A percentile compares a stretch with the other conserved stretches of the same genome.
Evolutionary conservation across 2,797 vertebrate species (phyloP).

Genomic region (Paedocypris micromegethes): DNA sequence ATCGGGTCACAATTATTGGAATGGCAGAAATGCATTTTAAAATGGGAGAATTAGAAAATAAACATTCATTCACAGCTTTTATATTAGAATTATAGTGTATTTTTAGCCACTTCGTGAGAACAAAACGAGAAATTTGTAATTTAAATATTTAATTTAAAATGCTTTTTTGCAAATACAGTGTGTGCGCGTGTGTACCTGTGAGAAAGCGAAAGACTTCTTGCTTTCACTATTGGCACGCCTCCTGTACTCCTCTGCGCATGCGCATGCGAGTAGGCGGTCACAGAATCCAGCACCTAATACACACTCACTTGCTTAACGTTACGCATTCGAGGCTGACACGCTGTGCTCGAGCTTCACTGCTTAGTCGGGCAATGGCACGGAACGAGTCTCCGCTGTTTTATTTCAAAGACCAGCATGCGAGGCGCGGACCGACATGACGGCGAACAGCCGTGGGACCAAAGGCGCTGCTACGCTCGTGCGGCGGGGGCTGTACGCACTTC

Average conservation of each 20-base stretch:
- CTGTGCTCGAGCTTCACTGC: conserved; percentile 39
- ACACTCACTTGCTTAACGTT: conserved; percentile 28
- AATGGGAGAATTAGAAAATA: too few species aligned
- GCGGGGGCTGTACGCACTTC: conserved; percentile 41
- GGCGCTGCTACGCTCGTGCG: conserved; percentile 18
- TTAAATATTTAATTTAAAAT: too few species aligned
- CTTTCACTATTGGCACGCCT: conserved; percentile 3
- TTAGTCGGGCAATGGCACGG: conserved; percentile 45
- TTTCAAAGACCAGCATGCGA: conserved; percentile 47
- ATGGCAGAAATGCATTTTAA: too few species aligned
- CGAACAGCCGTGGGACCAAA: conserved; percentile 49
- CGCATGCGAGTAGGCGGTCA: conserved; percentile 51
- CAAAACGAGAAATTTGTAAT: too few species aligned
- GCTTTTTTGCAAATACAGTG: too few species aligned
- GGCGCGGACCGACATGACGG: conserved; percentile 66
- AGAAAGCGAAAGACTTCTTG: too few species aligned
- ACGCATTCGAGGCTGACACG: conserved; percentile 38
- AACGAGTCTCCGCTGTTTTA: conserved; percentile 19
- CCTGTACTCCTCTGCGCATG: conserved; percentile 57
- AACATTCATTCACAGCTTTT: too few species aligned
- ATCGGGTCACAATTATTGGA: too few species aligned
- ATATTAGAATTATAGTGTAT: too few species aligned
- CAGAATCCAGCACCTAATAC: conserved; percentile 12
- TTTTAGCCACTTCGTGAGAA: too few species aligned
- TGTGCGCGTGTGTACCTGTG: too few species aligned